Conservation (phyloP, 2,113 vertebrate species). For the Aspiorhynchus laticeps region DNA sequence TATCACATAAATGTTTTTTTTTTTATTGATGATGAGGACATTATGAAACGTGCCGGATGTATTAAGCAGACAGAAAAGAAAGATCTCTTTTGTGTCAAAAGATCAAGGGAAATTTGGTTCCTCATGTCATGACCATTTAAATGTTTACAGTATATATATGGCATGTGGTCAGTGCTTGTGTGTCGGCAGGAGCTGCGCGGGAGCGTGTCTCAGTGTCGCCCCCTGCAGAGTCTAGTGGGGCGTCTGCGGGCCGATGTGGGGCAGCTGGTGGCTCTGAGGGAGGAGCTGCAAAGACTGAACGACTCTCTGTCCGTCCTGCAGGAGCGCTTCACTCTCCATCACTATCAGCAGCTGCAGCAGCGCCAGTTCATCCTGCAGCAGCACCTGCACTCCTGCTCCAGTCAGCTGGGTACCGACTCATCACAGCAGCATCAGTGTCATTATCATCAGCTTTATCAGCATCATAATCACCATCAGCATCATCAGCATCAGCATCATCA, state of each 20-base stretch:
- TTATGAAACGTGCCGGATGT: no score
- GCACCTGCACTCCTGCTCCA: conserved; percentile 92
- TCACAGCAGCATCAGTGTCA: no score
- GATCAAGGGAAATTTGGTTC: no score
- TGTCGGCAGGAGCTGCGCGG: conserved; percentile 83
- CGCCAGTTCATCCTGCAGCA: conserved; percentile 86
- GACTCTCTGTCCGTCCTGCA: conserved; percentile 85
- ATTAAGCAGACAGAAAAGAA: no score
- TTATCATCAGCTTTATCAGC: no score
- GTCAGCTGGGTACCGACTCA: conserved; percentile 85
- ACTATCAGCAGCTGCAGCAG: conserved; percentile 91
- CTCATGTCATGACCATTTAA: no score
- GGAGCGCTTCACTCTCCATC: conserved; percentile 90
- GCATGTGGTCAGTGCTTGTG: neutral
- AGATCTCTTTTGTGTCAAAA: no score
- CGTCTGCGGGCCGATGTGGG: conserved; percentile 90
- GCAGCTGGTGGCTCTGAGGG: conserved; percentile 84
- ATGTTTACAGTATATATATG: no score
- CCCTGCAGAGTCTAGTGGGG: conserved; percentile 87
- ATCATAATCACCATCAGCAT: no score
- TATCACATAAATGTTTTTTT: no score
- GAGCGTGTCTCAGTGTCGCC: conserved; percentile 91
- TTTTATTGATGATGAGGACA: no score
- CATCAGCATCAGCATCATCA: no score
- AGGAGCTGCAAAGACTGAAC: conserved; percentile 88